Percentiles rank a stretch among this genome's conserved stretches.
Evolutionary conservation across 2,797 vertebrate species (phyloP).

Genomic region (Manis crassicaudata): DNA sequence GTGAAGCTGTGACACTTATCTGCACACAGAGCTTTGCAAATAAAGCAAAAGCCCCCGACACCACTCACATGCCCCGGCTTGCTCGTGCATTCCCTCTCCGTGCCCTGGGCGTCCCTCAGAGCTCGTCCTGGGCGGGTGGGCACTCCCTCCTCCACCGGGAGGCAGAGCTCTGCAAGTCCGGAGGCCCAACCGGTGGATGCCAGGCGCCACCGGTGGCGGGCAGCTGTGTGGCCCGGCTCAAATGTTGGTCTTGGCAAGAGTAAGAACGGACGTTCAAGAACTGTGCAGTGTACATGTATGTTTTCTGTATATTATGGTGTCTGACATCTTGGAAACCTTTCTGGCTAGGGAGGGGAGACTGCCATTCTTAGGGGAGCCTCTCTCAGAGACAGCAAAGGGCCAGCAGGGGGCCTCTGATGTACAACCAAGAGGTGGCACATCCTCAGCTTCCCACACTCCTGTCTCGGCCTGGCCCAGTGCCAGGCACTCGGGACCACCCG

Average conservation of each 20-base stretch:
- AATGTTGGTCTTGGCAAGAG: rapidly evolving
- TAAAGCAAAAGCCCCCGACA: rapidly evolving
- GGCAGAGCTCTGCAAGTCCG: not conserved
- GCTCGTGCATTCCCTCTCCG: rapidly evolving
- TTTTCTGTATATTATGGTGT: too few species aligned
- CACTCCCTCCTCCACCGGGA: rapidly evolving
- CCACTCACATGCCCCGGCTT: rapidly evolving
- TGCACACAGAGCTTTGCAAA: not conserved
- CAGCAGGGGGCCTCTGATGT: too few species aligned
- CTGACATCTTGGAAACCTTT: not conserved
- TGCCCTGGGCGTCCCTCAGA: rapidly evolving
- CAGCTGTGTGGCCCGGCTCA: not conserved
- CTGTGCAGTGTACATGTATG: too few species aligned
- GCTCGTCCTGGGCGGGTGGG: not conserved
- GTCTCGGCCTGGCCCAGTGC: too few species aligned
- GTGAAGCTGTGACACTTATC: not conserved
- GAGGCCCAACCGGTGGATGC: rapidly evolving
- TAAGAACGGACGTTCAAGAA: too few species aligned
- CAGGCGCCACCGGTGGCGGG: not conserved
- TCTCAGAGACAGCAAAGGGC: too few species aligned
- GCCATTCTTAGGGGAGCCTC: not conserved
- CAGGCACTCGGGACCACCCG: too few species aligned
- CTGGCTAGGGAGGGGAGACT: not conserved
- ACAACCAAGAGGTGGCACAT: too few species aligned
- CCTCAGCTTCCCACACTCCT: too few species aligned